These are phyloP conservation scores for Plutella xylostella DNA, from an alignment of 2,888 invertebrate genomes.

Conservation along the genomic window DNA sequence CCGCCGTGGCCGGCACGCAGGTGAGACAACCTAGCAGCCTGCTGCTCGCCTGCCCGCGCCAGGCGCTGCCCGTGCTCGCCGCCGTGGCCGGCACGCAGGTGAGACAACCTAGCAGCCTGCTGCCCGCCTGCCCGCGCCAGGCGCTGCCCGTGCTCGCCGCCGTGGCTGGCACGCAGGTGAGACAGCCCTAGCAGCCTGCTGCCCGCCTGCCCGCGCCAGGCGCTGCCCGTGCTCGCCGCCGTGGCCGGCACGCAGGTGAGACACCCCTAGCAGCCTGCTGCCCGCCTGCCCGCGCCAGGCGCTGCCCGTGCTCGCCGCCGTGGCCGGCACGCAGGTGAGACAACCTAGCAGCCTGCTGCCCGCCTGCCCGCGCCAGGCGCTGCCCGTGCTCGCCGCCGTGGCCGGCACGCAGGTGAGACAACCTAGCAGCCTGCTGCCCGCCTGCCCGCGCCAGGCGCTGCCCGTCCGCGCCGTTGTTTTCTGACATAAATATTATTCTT, in stretches of 20 bases:
- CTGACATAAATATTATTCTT: too few species aligned
- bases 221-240: conserved; percentile 89
- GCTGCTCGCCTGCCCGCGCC: conserved; percentile 85
- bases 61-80: conserved; percentile 87
- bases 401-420: conserved; percentile 81
- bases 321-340: conserved; percentile 83
- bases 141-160: conserved; percentile 90
- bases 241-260: conserved; percentile 84
- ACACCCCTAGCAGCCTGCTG: conserved; percentile 73
- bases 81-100: conserved; percentile 89
- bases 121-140: conserved; percentile 80
- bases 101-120: conserved; percentile 84
- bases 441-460: too few species aligned
- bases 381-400: conserved; percentile 89
- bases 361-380: conserved; percentile 80
- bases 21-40: conserved; percentile 74
- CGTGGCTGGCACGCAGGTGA: conserved; percentile 84
- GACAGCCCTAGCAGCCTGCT: conserved; percentile 72
- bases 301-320: conserved; percentile 87
- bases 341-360: conserved; percentile 81
- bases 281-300: conserved; percentile 80
- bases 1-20: conserved; percentile 82
- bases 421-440: too few species aligned
- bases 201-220: conserved; percentile 79
- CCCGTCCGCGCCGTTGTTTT: too few species aligned